Base-by-base conservation (phyloP, 2,797 vertebrate genomes). In the Platalea minor region DNA sequence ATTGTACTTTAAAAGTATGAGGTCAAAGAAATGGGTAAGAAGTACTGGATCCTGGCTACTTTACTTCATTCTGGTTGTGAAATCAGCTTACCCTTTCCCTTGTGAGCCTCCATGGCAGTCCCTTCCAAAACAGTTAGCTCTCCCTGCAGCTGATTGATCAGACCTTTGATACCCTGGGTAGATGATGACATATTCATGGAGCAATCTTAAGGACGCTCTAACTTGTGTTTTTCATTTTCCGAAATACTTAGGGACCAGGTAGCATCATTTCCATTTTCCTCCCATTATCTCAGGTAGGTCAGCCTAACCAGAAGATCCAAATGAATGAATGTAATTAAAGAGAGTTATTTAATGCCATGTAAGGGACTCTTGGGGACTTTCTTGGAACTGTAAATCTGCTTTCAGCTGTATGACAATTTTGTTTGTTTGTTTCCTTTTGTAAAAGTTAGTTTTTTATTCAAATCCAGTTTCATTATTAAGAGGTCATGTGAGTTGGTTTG, bases 41-140 rank as follows among this genome's bases (percentile, higher is more conserved):
- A 54, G 10, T 43, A 33, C 37, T 74, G 18, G 31, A 46, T 73
- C 39, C 28, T 70, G 37, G 17, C 33, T 74, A 24, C n/a, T n/a
- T 83, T 14, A 9, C 64, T 83, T 69, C 24, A 15, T 63, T 86
- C 18, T 83, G 35, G 19, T 51, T 84, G 39, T 1, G 1, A 24
- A 83, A 80, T 13, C 35, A 54, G 4, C 2, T 85, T 39, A 11
- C 9, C 4, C 8, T 85, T 57, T 79, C 23, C 11, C 12, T 37
- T 50, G 43, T 51, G 43, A 86, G 15, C n/a, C 5, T 48, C 26
- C 14, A 3, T 0, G 1, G 67, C 0, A 0, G 11, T 83, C 45
- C 46, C 16, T 72, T 69, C 50, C 17, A n/a, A 43, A 61, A 31
- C 20, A 75, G 33, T 50, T 26, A n/a, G 23, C 23, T 88, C 31